Base-by-base conservation (phyloP, 2,797 vertebrate genomes). In the Coreius guichenoti region DNA sequence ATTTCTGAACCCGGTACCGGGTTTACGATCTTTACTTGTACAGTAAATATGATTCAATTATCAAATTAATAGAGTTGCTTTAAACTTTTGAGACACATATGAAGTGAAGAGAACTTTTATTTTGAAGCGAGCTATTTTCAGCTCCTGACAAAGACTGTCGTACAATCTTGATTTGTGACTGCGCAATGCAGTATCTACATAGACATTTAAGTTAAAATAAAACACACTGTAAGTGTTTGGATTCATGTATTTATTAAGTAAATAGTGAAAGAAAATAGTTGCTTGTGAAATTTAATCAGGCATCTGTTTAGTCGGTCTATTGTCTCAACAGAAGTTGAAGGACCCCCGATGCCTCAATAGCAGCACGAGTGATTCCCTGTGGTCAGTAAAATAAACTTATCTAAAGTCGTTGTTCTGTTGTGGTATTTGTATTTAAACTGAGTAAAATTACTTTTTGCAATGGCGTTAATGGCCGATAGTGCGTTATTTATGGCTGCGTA, bases 341-440 rank as follows among this genome's bases (percentile, higher is more conserved):
- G 82, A 78, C 82, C 82, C 51, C 33, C 39, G 4, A 67, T 77
- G 61, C 23, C 9, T 58, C 7, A 17, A 36, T 13, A 47, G 51
- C 49, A 77, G 47, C 82, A 77, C 74, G 83, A 70, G 75, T 78
- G 49, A 45, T 56, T 54, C 7, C 51, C 2, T 65, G 8, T 69
- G 74, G 63, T 78, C 2, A 84, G 75, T 70, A 9, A 58, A 79
- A 84, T 84, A 69, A 78, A 67, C 23, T 29, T 43, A n/a, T 54
- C 31, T 61, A 5, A 54, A 83, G 58, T 36, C 11, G 21, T 43
- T 72, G 49, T 47, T 47, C 21, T 73, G 1, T 47, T 61, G 54
- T 61, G 13, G 5, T 81, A 5, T 43, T 69, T 29, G 33, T 72
- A 14, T 72, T 43, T 29, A 21, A 81, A 14, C 7, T 19, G 14